A percentile compares a stretch with the other conserved stretches of the same genome.
phyloP scores from a whole-genome alignment of 1,140 invertebrate species.

The Sitobion miscanthi region DNA sequence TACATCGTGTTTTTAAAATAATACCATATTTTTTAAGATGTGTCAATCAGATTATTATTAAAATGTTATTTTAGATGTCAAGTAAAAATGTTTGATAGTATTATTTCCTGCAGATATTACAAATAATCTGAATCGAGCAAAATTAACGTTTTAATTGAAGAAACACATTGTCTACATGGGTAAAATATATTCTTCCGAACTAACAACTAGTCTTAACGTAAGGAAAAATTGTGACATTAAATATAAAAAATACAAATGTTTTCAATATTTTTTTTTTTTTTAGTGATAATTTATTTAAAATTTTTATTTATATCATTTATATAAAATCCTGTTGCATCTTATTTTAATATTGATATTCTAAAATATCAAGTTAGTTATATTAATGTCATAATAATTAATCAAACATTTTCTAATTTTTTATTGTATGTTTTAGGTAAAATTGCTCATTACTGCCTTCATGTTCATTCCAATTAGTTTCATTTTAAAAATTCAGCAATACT shows the following conservation, averaged over 20 bases:
- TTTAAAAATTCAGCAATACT: constrained; percentile 91
- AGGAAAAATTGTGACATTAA: constrained; percentile 61
- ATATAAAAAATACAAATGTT: constrained; percentile 4
- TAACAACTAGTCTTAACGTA: constrained; percentile 87
- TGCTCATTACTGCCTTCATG: constrained; percentile 79
- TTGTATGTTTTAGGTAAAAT: constrained; percentile 72
- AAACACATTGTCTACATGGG: constrained; percentile 72
- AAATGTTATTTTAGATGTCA: constrained; percentile 75
- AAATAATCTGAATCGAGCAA: constrained; percentile 91
- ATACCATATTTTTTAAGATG: too few relatives aligned
- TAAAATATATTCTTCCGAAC: constrained; percentile 89
- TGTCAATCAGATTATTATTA: constrained; percentile 9
- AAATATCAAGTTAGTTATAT: constrained; percentile 80
- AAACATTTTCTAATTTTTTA: background rate
- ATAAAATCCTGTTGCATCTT: constrained; percentile 81
- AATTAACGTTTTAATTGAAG: constrained; percentile 85
- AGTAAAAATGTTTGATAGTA: constrained; percentile 92
- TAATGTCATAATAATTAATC: background rate
- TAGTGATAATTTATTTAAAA: constrained; percentile 72
- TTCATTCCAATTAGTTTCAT: constrained; percentile 89
- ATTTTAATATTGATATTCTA: constrained; percentile 96
- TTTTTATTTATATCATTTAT: too few relatives aligned
- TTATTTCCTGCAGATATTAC: constrained; percentile 96
- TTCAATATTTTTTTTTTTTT: constrained; percentile 60
- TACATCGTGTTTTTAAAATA: too few relatives aligned